Base-by-base conservation (phyloP, 2,113 vertebrate species). In the Terrapene triunguis region DNA sequence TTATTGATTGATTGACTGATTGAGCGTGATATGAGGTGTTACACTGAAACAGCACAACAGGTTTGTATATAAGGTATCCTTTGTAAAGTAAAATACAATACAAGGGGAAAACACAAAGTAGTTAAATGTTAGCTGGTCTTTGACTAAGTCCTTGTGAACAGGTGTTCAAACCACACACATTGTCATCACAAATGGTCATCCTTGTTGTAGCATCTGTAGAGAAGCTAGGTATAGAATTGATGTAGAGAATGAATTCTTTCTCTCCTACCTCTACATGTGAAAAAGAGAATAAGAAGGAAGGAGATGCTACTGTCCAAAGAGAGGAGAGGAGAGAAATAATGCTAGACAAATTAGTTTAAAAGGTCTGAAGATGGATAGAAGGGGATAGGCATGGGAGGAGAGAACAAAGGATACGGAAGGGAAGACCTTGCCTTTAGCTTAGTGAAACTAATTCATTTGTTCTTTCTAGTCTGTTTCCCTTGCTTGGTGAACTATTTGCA, bases 1-100 rank as follows among this genome's bases (percentile, higher is more conserved):
- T 89, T 88, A 51, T 92, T 97, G 62, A 86, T 81, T 79, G 44
- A 44, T 44, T 50, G 50, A n/a, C n/a, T n/a, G 57, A 95, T 6
- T 53, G 57, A 95, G 92, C 72, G 54, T 65, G 90, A 92, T 48
- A 10, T 54, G 83, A 29, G 80, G 86, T 94, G 89, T 35, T 21
- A 8, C 29, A 6, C 88, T 85, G 86, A 38, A 62, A 16, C 59
- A 62, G 59, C 29, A 62, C 59, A 62, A 35, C 27, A 85, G 82
- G 4, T 84, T 57, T 90, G 38, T 51, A 59, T 9, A 65, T 80
- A 95, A 94, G 42, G 48, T 90, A 17, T 13, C 83, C 22, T 93
- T 80, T 93, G 69, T 80, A 94, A 84, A 89, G 80, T 35, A 85
- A 95, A 96, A 88, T 27, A 1, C 59, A 84, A 91, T 55, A 90